These are phyloP conservation scores for Hyalella azteca DNA, from an alignment of 2,888 invertebrate species.

Conservation along the genomic window DNA sequence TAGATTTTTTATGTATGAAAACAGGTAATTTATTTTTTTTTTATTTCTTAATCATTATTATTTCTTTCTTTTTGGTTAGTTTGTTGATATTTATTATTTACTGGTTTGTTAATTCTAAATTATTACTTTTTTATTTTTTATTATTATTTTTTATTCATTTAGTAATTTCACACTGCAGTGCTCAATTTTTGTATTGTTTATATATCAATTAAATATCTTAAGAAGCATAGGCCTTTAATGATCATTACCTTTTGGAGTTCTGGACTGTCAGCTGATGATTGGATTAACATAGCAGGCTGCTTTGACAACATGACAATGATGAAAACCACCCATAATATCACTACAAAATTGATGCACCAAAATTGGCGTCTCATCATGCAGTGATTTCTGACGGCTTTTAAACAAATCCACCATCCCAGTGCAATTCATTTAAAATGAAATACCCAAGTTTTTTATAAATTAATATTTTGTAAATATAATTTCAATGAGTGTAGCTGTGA, in stretches of 20 bases:
- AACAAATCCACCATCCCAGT: not conserved
- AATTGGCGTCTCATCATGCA: slow-evolving; percentile 14
- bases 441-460: no score
- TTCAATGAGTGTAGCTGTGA: no score
- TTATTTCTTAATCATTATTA: not conserved
- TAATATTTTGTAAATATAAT: no score
- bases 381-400: not conserved
- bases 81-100: not conserved
- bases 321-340: not conserved
- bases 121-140: not conserved
- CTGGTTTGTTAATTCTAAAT: not conserved
- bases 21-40: not conserved
- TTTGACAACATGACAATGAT: not conserved
- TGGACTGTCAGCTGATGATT: not conserved
- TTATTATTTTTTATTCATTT: not conserved
- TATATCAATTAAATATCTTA: not conserved
- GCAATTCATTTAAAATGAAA: not conserved
- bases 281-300: not conserved
- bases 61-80: not conserved
- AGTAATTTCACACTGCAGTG: not conserved
- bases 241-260: slow-evolving; percentile 2
- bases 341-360: not conserved
- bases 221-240: not conserved
- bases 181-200: not conserved
- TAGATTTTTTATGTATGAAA: not conserved